Conservation (phyloP, 2,888 invertebrate species). For the Pristionchus fissidentatus region DNA sequence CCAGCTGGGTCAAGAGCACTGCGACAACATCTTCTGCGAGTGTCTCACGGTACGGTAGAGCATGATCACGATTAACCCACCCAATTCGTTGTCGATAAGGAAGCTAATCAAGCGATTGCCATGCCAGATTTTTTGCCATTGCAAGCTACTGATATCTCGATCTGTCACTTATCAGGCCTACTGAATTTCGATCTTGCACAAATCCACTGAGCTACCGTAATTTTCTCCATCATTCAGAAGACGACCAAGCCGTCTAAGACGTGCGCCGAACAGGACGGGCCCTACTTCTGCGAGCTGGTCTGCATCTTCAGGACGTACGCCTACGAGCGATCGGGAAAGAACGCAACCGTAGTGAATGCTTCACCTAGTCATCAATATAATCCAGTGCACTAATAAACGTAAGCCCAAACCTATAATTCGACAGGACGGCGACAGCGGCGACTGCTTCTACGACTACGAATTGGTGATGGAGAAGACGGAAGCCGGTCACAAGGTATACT, state of each 20-base stretch:
- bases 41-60: slow-evolving; percentile 50
- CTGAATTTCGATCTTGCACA: too few species aligned
- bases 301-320: slow-evolving; percentile 13
- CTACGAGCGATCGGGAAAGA: slow-evolving; percentile 16
- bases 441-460: slow-evolving; percentile 39
- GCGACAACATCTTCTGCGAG: slow-evolving; percentile 52
- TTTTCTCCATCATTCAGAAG: slow-evolving; percentile 21
- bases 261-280: slow-evolving; percentile 37
- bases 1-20: slow-evolving; percentile 49
- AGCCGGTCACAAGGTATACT: slow-evolving; percentile 30
- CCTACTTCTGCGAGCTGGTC: slow-evolving; percentile 46
- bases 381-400: too few species aligned
- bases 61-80: too few species aligned
- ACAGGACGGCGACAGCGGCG: slow-evolving; percentile 33
- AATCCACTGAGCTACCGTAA: background rate
- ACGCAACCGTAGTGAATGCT: background rate
- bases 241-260: background rate
- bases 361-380: too few species aligned
- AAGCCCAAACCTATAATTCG: too few species aligned
- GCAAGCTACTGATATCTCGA: too few species aligned
- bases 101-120: too few species aligned
- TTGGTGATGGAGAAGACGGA: background rate
- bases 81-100: too few species aligned
- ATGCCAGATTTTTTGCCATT: too few species aligned
- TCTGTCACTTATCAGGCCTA: too few species aligned